These are phyloP conservation scores for Eleutherodactylus coqui DNA, from an alignment of 2,797 vertebrate genomes.

Conservation along the genomic window DNA sequence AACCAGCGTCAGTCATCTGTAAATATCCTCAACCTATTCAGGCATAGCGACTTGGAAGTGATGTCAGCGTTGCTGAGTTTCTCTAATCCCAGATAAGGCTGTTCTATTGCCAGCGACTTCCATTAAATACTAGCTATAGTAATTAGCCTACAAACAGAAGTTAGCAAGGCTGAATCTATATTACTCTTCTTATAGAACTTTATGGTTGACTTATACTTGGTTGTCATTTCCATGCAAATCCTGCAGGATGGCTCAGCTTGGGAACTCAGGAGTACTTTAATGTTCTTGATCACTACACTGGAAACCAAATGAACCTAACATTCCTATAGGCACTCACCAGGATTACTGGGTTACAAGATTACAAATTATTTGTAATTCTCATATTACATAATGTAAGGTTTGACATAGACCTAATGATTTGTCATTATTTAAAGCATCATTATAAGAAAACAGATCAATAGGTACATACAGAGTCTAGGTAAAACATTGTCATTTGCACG, in stretches of 20 bases:
- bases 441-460: not conserved
- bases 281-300: constrained; percentile 1
- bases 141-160: constrained; percentile 13
- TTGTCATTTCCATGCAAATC: not conserved
- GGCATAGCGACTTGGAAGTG: constrained; percentile 36
- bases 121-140: constrained; percentile 27
- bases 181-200: constrained; percentile 8
- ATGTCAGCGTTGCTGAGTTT: constrained; percentile 28
- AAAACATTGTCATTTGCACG: not conserved
- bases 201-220: constrained; percentile 26
- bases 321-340: not conserved
- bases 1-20: constrained; percentile 26
- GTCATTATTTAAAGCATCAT: not conserved
- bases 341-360: constrained; percentile 11
- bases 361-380: not conserved
- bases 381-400: not conserved
- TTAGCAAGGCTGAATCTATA: constrained; percentile 8
- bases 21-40: constrained; percentile 27
- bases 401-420: not conserved
- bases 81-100: constrained; percentile 35
- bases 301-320: constrained; percentile 1
- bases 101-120: constrained; percentile 22
- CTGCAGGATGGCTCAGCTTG: not conserved
- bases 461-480: too few species aligned
- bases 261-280: not conserved